phyloP scores from a whole-genome alignment of 2,113 vertebrate genomes.

The Heteronetta atricapilla region DNA sequence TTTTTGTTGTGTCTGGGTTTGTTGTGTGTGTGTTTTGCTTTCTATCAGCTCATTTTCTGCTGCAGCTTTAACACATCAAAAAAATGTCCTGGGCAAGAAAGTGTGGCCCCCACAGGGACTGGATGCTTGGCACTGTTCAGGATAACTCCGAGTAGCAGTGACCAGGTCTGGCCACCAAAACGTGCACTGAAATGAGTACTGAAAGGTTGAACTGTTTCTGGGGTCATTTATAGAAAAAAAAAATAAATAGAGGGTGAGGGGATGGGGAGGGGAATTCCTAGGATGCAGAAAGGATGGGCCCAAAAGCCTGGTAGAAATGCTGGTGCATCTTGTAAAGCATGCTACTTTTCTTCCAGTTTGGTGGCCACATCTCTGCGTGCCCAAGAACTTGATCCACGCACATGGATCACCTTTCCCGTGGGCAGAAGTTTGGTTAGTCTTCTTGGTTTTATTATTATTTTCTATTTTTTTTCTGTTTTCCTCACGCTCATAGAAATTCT shows the following conservation, averaged over 20 bases:
- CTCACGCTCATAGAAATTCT: neutral
- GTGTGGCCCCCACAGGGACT: neutral
- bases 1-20: neutral
- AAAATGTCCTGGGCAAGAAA: neutral
- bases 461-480: neutral
- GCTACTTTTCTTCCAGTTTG: neutral
- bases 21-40: neutral
- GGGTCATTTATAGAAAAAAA: neutral
- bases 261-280: too few relatives aligned
- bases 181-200: neutral
- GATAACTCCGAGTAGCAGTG: neutral
- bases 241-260: too few relatives aligned
- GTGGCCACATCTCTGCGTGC: neutral
- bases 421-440: neutral
- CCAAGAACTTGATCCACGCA: neutral
- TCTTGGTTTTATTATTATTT: neutral
- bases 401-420: neutral
- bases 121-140: neutral
- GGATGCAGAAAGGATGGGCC: neutral
- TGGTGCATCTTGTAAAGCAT: neutral
- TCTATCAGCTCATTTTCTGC: neutral
- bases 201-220: neutral
- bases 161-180: neutral
- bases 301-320: neutral
- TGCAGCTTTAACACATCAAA: neutral